Conservation (phyloP, 2,888 invertebrate species). For the Aleiodes leptofemur region DNA sequence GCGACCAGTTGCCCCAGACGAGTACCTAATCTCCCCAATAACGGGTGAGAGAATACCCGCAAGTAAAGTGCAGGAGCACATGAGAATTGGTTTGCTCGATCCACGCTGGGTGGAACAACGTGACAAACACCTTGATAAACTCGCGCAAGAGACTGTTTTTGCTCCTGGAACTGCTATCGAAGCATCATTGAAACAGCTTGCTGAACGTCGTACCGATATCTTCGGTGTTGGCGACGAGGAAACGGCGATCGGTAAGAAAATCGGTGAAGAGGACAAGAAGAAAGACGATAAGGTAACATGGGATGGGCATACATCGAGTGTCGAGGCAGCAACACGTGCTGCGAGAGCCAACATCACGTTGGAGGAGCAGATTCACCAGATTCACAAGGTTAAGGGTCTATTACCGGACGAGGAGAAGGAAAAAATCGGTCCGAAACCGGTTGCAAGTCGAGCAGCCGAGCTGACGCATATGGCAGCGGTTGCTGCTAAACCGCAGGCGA, state of each 20-base stretch:
- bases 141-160: constrained; percentile 92
- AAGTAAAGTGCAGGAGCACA: constrained; percentile 97
- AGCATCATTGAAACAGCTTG: constrained; percentile 94
- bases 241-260: constrained; percentile 99
- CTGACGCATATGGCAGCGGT: constrained; percentile 72
- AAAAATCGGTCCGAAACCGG: constrained; percentile 95
- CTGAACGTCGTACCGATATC: constrained; percentile 99
- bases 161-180: constrained; percentile 92
- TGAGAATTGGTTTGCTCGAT: constrained; percentile 96
- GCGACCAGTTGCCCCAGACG: constrained; percentile 84
- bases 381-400: constrained; percentile 96
- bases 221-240: constrained; percentile 99
- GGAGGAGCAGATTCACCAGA: constrained; percentile 98
- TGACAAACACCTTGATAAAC: constrained; percentile 94
- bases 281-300: constrained; percentile 96
- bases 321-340: constrained; percentile 95
- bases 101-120: constrained; percentile 98
- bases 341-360: constrained; percentile 96
- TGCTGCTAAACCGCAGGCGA: constrained; percentile 71
- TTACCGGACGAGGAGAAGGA: constrained; percentile 97
- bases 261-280: constrained; percentile 90
- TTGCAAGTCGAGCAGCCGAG: constrained; percentile 75
- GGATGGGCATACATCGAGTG: constrained; percentile 98
- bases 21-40: constrained; percentile 97
- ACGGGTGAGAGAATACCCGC: constrained; percentile 98